Conservation (phyloP, 2,113 vertebrate species). For the Nymphicus hollandicus region DNA sequence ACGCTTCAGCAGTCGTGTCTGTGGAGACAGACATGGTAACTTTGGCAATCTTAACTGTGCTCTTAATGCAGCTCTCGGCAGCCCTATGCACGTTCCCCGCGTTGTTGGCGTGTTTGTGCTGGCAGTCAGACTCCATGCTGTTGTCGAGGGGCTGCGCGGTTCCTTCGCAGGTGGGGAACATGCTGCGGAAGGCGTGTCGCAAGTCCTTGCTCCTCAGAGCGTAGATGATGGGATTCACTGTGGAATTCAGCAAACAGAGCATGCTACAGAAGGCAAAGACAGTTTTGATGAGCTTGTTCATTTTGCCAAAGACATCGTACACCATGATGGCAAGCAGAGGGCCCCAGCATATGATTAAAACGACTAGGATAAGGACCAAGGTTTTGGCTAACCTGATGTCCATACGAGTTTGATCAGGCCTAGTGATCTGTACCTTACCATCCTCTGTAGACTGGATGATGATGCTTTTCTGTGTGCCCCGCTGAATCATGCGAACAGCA, state of each 20-base stretch:
- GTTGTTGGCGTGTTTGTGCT: slow-evolving; percentile 86
- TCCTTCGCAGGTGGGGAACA: slow-evolving; percentile 89
- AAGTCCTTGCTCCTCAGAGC: slow-evolving; percentile 97
- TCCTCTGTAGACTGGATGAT: slow-evolving; percentile 93
- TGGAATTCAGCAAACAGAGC: slow-evolving; percentile 98
- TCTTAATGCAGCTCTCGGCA: slow-evolving; percentile 96
- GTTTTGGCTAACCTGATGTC: slow-evolving; percentile 98
- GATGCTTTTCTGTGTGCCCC: slow-evolving; percentile 95
- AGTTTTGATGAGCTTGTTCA: slow-evolving; percentile 96
- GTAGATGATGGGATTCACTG: slow-evolving; percentile 98
- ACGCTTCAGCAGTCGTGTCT: slow-evolving; percentile 95
- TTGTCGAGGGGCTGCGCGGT: slow-evolving; percentile 91
- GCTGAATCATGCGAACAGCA: slow-evolving; percentile 93
- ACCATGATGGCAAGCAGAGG: slow-evolving; percentile 98
- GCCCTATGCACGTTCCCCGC: slow-evolving; percentile 89
- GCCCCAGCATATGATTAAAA: slow-evolving; percentile 98
- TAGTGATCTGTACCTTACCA: slow-evolving; percentile 92
- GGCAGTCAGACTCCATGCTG: slow-evolving; percentile 97
- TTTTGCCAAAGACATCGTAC: slow-evolving; percentile 97
- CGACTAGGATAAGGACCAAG: slow-evolving; percentile 95
- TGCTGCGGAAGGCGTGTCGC: slow-evolving; percentile 92
- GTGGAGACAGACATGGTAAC: slow-evolving; percentile 98
- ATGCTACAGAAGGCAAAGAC: slow-evolving; percentile 98
- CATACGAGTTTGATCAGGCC: slow-evolving; percentile 96
- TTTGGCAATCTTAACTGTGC: slow-evolving; percentile 99